These are phyloP conservation scores for Scolopax bukidnonensis DNA, from an alignment of 2,797 vertebrate genomes.

Conservation along the genomic window DNA sequence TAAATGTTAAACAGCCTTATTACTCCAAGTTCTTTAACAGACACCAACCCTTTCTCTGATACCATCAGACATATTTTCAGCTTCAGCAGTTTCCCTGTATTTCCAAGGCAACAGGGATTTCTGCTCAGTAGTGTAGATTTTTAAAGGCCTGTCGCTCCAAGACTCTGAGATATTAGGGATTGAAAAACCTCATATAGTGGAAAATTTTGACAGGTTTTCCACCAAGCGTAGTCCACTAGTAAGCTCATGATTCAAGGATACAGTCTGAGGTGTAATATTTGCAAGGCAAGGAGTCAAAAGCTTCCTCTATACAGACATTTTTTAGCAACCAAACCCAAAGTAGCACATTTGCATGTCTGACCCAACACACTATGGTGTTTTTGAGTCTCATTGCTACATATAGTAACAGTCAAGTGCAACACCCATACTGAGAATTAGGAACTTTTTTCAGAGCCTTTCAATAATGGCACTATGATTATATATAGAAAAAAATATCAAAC, in stretches of 20 bases:
- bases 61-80: constrained; percentile 30
- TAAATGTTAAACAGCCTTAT: constrained; percentile 36
- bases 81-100: constrained; percentile 39
- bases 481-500: not conserved
- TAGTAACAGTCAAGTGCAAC: not conserved
- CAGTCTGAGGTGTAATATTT: constrained; percentile 8
- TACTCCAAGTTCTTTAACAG: not conserved
- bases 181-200: not conserved
- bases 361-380: not conserved
- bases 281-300: constrained; percentile 33
- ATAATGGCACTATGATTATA: not conserved
- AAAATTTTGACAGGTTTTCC: constrained; percentile 15
- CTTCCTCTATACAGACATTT: not conserved
- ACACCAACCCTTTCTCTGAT: not conserved
- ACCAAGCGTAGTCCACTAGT: not conserved
- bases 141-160: not conserved
- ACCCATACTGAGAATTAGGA: not conserved
- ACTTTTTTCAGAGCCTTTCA: constrained; percentile 35
- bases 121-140: not conserved
- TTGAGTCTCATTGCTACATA: not conserved
- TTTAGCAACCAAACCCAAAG: not conserved
- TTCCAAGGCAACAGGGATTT: constrained; percentile 46
- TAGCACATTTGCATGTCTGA: not conserved
- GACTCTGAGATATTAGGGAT: not conserved
- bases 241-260: not conserved